phyloP scores from a whole-genome alignment of 2,113 vertebrate species.

The Corythoichthys intestinalis region DNA sequence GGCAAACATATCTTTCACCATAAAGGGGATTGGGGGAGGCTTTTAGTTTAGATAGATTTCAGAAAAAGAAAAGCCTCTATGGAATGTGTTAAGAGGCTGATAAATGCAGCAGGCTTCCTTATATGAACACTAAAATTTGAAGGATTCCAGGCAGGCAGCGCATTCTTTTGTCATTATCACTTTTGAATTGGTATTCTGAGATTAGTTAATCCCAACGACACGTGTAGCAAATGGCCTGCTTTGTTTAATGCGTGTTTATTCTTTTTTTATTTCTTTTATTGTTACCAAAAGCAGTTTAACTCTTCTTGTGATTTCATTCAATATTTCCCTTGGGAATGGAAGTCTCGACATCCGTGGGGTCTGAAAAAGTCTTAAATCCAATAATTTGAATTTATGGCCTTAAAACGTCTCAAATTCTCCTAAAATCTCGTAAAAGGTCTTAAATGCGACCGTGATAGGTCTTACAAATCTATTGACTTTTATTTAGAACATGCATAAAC shows the following conservation, averaged over 20 bases:
- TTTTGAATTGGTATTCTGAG: conserved; percentile 15
- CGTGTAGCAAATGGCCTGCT: conserved; percentile 5
- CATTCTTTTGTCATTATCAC: not conserved
- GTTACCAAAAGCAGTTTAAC: conserved; percentile 43
- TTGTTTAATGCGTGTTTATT: not conserved
- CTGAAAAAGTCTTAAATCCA: too few species aligned
- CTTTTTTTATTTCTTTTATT: conserved; percentile 1
- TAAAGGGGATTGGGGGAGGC: conserved; percentile 11
- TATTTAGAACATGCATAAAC: too few species aligned
- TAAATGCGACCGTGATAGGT: too few species aligned
- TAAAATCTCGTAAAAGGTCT: too few species aligned
- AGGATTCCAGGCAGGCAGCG: not conserved
- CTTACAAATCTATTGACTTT: too few species aligned
- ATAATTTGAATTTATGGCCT: too few species aligned
- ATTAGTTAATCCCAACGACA: conserved; percentile 12
- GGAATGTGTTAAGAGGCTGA: not conserved
- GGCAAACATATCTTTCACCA: conserved; percentile 14
- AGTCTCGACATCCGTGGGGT: too few species aligned
- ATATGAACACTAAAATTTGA: not conserved
- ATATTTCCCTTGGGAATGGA: too few species aligned
- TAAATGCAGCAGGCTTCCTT: not conserved
- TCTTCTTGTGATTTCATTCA: conserved; percentile 26
- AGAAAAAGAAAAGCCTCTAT: not conserved
- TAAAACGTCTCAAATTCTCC: too few species aligned
- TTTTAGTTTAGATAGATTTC: not conserved